These are phyloP conservation scores for Sylvia borin DNA, from an alignment of 2,797 vertebrate genomes.

Conservation along the genomic window DNA sequence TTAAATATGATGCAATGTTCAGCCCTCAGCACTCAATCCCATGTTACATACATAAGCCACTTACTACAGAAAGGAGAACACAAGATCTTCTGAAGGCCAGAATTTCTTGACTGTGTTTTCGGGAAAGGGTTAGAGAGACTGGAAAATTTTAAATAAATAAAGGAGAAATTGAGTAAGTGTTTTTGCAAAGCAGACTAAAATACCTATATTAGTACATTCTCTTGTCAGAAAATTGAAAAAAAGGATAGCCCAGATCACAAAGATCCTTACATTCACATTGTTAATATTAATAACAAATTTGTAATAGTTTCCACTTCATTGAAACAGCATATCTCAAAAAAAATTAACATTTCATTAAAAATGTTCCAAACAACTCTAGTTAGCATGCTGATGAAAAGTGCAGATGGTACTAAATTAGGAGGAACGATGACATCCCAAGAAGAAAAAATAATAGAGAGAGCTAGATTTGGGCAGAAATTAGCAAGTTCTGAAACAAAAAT, in stretches of 20 bases:
- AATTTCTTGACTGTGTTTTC: neutral
- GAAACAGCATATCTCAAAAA: constrained; percentile 10
- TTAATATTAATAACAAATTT: neutral
- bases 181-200: neutral
- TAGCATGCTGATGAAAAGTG: constrained; percentile 49
- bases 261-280: neutral
- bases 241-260: neutral
- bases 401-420: constrained; percentile 57
- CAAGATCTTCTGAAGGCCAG: neutral
- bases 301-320: neutral
- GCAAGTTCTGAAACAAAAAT: constrained; percentile 5
- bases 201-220: neutral
- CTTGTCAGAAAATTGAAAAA: neutral
- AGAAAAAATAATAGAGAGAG: constrained; percentile 4
- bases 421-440: constrained; percentile 15
- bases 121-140: neutral
- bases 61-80: neutral
- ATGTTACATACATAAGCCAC: neutral
- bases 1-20: neutral
- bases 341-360: constrained; percentile 48
- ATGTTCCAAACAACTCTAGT: constrained; percentile 28
- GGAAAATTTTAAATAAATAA: neutral
- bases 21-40: neutral
- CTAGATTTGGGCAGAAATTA: neutral
- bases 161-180: neutral